Conservation (phyloP, 2,113 vertebrate genomes). For the Elanus axillaris region DNA sequence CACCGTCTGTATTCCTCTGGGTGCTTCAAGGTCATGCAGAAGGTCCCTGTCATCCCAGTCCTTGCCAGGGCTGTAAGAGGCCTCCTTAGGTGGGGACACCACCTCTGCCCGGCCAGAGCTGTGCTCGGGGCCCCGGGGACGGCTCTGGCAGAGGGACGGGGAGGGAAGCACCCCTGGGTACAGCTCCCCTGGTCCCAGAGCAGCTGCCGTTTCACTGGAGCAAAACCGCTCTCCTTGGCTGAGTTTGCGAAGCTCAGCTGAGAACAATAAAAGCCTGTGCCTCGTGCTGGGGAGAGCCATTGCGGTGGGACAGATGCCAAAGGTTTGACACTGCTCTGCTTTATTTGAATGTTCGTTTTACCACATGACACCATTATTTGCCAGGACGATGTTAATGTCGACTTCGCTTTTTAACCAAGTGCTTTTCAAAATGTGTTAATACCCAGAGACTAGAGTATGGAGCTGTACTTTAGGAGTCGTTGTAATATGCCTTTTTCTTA, state of each 20-base stretch:
- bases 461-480: slow-evolving; percentile 48
- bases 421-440: slow-evolving; percentile 46
- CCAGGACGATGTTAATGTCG: neutral
- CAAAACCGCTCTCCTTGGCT: neutral
- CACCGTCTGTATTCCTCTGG: rapidly evolving
- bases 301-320: neutral
- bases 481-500: slow-evolving; percentile 71
- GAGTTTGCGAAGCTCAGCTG: neutral
- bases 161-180: neutral
- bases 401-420: slow-evolving; percentile 68
- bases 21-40: neutral
- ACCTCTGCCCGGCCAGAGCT: neutral
- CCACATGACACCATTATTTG: neutral
- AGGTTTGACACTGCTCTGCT: slow-evolving; percentile 4
- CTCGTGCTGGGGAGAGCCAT: neutral
- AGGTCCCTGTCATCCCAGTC: neutral
- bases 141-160: neutral
- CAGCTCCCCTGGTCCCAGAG: neutral
- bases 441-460: slow-evolving; percentile 49
- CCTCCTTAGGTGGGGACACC: neutral
- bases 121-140: rapidly evolving
- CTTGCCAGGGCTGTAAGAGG: neutral
- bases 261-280: neutral
- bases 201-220: neutral
- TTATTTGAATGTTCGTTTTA: neutral